These are phyloP conservation scores for Monarcha castaneiventris DNA, from an alignment of 2,113 vertebrate species.

Conservation along the genomic window DNA sequence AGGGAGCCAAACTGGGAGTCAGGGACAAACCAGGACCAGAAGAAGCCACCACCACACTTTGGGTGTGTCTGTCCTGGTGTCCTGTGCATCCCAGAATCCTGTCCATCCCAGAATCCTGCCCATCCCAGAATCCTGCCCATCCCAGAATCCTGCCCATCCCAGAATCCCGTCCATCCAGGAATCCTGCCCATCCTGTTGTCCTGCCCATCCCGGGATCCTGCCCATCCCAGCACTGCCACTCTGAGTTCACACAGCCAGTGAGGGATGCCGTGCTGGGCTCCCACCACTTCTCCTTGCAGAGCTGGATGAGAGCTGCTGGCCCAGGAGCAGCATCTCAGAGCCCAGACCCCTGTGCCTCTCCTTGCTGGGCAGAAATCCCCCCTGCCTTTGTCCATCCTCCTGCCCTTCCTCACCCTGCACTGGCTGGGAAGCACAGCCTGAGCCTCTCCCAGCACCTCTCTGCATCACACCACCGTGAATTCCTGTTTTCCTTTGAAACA, in stretches of 20 bases:
- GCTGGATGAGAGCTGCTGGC: rapidly evolving
- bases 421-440: background rate
- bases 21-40: background rate
- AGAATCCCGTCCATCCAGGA: rapidly evolving
- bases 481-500: background rate
- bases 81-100: background rate
- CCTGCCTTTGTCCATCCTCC: background rate
- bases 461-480: background rate
- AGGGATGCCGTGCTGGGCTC: background rate
- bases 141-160: no score
- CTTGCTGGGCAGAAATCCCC: rapidly evolving
- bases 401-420: rapidly evolving
- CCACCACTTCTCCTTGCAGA: rapidly evolving
- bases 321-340: background rate
- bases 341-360: background rate
- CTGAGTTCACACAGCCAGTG: rapidly evolving
- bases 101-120: background rate
- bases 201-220: no score
- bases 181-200: background rate
- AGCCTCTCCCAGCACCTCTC: background rate
- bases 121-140: background rate
- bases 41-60: rapidly evolving
- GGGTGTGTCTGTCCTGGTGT: background rate
- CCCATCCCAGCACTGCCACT: background rate
- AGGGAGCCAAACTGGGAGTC: background rate